Evolutionary conservation across 2,113 vertebrate species (phyloP), one percentile per base, ranked within the genome.

Genomic region (Jaculus jaculus): DNA sequence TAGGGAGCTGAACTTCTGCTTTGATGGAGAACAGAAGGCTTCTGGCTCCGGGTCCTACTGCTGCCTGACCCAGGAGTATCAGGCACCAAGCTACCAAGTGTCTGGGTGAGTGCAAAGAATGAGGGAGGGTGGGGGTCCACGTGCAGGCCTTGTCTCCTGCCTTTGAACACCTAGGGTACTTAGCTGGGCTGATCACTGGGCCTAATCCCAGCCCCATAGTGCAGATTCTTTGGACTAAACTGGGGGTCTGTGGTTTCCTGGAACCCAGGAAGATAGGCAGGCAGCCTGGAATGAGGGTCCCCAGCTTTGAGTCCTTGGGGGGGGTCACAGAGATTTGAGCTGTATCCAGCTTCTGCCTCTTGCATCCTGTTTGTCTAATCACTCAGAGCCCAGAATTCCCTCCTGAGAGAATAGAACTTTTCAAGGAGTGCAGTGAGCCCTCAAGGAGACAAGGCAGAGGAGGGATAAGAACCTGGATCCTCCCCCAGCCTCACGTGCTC

Each of bases 1-100:
- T 2, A 66, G 26, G 60, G 23, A 87, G 79, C 12, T 69, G 90
- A 80, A 91, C 95, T 97, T 96, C 95, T 2, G 78, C 91, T 88
- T 73, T 26, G 66, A 66, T 66, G 0, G 63, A 91, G 30, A 42
- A 82, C 82, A 73, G 68, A 85, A 32, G 82, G 74, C 74, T 72
- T 81, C 54, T 0, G 5, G 85, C 78, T 85, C 78, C 90, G 3
- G 6, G 16, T n/a, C 78, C 51, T 78, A 66, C 75, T 42, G 92
- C 84, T 79, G 69, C 83, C 84, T 66, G 3, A 68, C 37, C 84
- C 37, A 12, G 73, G 7, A 1, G 71, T 63, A 4, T 47, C 86
- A 3, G 42, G 42, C 42, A 47, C 42, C 32, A n/a, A 88, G 85
- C 94, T 69, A 0, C 65, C 18, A 2, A 61, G 39, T 60, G 39